A percentile compares a stretch with the other conserved stretches of the same genome.
phyloP scores from a whole-genome alignment of 2,113 vertebrate genomes.

The Xiphophorus maculatus region DNA sequence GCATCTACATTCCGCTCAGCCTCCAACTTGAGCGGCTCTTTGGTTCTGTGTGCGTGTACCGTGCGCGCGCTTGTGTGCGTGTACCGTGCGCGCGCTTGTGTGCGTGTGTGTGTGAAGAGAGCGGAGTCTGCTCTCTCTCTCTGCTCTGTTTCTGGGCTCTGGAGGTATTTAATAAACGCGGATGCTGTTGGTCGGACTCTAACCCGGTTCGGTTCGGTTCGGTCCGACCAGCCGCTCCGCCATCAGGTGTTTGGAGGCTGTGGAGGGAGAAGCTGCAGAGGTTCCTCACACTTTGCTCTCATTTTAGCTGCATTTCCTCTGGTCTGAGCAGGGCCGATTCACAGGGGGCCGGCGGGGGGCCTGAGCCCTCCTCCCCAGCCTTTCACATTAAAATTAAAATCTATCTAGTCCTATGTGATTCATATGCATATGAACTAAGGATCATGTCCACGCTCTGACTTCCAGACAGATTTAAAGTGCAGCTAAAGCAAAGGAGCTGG shows the following conservation, averaged over 20 bases:
- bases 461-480: no score
- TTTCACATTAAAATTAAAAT: no score
- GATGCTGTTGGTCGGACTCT: conserved; percentile 56
- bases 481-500: no score
- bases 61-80: conserved; percentile 16
- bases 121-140: conserved; percentile 10
- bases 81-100: neutral
- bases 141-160: conserved; percentile 46
- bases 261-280: neutral
- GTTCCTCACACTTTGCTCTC: no score
- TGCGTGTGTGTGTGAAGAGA: conserved; percentile 2
- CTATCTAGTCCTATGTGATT: no score
- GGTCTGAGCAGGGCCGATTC: neutral
- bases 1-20: conserved; percentile 85
- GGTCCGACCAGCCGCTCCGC: conserved; percentile 53
- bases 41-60: conserved; percentile 23
- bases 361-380: no score
- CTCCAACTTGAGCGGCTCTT: conserved; percentile 81
- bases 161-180: conserved; percentile 61
- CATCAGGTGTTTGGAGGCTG: conserved; percentile 30
- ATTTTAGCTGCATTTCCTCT: neutral
- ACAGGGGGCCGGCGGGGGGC: no score
- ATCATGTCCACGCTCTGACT: no score
- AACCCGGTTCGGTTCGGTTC: conserved; percentile 26
- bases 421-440: no score